Percentiles rank a stretch among this genome's conserved stretches.
phyloP scores from a whole-genome alignment of 2,797 vertebrate species.

The Kryptolebias ocellatus region DNA sequence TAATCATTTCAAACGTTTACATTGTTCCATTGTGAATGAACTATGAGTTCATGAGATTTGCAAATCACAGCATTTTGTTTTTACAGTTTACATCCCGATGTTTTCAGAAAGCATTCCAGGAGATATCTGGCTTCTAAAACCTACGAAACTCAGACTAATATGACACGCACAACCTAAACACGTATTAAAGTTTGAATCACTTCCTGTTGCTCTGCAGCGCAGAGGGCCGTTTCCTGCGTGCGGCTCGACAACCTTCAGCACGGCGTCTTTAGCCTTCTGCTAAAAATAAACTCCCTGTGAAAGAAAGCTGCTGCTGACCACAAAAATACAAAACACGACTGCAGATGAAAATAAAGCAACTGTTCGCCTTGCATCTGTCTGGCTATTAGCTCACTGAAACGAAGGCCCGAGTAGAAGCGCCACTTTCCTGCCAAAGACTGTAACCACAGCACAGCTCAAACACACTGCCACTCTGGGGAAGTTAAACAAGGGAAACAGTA shows the following conservation, averaged over 20 bases:
- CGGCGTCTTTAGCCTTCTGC: neutral
- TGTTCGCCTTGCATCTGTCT: neutral
- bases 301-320: neutral
- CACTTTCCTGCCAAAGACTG: neutral
- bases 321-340: neutral
- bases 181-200: slow-evolving; percentile 19
- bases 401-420: neutral
- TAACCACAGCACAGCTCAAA: slow-evolving; percentile 22
- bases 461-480: slow-evolving; percentile 32
- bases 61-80: too few relatives aligned
- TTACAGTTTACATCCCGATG: too few relatives aligned
- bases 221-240: slow-evolving; percentile 52
- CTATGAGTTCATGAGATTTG: too few relatives aligned
- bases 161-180: slow-evolving; percentile 1
- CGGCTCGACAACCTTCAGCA: neutral
- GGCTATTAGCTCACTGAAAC: neutral
- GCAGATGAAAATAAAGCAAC: neutral
- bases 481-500: slow-evolving; percentile 59
- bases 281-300: slow-evolving; percentile 20
- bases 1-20: too few relatives aligned
- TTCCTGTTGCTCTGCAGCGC: slow-evolving; percentile 55
- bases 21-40: too few relatives aligned
- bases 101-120: too few relatives aligned
- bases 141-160: neutral
- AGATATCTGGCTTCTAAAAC: neutral